phyloP scores from a whole-genome alignment of 1,140 invertebrate species.

The Triops longicaudatus region DNA sequence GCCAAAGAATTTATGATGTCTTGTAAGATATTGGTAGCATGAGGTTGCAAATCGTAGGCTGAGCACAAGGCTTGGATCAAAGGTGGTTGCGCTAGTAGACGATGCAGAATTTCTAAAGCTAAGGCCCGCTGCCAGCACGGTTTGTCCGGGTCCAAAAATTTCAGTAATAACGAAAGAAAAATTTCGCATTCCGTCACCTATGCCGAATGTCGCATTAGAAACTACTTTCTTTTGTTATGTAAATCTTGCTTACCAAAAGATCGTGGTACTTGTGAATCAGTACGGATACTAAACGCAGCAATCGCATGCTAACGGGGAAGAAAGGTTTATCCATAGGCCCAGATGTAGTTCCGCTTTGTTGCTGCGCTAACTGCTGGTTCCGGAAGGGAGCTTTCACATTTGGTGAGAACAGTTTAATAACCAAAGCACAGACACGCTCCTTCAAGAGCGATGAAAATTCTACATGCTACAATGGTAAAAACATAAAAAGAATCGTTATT shows the following conservation, averaged over 20 bases:
- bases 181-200: conserved; percentile 97
- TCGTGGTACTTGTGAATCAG: conserved; percentile 89
- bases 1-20: conserved; percentile 93
- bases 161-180: conserved; percentile 90
- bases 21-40: conserved; percentile 86
- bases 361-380: conserved; percentile 44
- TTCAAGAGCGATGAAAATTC: conserved; percentile 93
- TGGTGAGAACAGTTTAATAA: conserved; percentile 95
- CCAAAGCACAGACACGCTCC: conserved; percentile 91
- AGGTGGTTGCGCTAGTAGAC: conserved; percentile 79
- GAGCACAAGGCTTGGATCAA: conserved; percentile 84
- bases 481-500: conserved; percentile 29
- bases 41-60: conserved; percentile 87
- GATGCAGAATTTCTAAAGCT: conserved; percentile 90
- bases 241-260: conserved; percentile 60
- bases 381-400: conserved; percentile 73
- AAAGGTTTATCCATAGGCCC: conserved; percentile 75
- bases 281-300: conserved; percentile 84
- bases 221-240: neutral
- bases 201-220: conserved; percentile 32
- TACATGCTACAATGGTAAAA: conserved; percentile 59
- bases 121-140: conserved; percentile 89
- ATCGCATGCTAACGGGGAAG: conserved; percentile 92
- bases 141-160: conserved; percentile 94
- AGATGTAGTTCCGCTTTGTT: conserved; percentile 31